Conservation (phyloP, 2,888 invertebrate genomes). For the Drosophila siamana region DNA sequence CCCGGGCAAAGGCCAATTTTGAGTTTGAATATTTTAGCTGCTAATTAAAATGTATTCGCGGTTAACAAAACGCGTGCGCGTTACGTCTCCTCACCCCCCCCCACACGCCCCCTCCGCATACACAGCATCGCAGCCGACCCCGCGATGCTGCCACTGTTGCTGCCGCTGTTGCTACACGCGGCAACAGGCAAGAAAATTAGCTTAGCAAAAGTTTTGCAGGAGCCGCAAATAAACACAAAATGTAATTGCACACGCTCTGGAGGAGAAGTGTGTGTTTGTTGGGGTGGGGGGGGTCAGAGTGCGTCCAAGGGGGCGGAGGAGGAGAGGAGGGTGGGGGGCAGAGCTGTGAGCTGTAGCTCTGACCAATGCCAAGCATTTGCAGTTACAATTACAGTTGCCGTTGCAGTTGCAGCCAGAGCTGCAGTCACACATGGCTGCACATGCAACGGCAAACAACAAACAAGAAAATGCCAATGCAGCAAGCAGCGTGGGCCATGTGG, state of each 20-base stretch:
- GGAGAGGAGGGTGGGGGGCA: not conserved
- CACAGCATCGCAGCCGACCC: not conserved
- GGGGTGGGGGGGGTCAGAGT: not conserved
- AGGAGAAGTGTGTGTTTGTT: no score
- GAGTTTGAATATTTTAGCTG: conserved; percentile 79
- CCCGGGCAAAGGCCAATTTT: conserved; percentile 73
- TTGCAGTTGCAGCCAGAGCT: conserved; percentile 14
- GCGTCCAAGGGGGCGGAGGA: not conserved
- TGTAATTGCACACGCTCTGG: conserved; percentile 67
- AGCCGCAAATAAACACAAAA: conserved; percentile 74
- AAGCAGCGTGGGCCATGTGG: no score
- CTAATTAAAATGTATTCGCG: conserved; percentile 80
- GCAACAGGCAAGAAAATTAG: conserved; percentile 47
- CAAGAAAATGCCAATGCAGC: conserved; percentile 34
- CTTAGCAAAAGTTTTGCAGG: conserved; percentile 44
- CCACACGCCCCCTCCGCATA: not conserved
- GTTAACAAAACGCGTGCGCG: conserved; percentile 69
- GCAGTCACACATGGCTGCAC: conserved; percentile 48
- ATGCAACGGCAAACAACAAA: conserved; percentile 51
- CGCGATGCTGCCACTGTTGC: not conserved
- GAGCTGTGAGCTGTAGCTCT: not conserved
- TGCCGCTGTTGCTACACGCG: not conserved
- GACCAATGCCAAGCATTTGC: conserved; percentile 39
- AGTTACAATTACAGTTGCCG: conserved; percentile 39
- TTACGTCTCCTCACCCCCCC: not conserved